Percentiles rank a stretch among this genome's conserved stretches.
Conservation (phyloP, 2,888 invertebrate genomes). For the Branchellion lobata region DNA sequence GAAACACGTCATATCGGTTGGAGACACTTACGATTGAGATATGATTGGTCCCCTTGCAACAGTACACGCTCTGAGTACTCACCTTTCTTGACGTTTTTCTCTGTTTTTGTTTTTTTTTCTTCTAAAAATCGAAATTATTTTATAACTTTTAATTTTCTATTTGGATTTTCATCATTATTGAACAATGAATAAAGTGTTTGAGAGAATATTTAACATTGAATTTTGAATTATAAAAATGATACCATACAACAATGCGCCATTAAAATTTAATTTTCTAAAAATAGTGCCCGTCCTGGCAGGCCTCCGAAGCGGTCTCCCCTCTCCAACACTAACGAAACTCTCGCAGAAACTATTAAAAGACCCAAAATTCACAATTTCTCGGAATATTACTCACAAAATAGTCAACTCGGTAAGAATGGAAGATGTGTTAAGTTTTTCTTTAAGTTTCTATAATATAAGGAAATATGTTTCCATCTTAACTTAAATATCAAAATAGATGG, state of each 20-base stretch:
- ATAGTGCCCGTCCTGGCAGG: slow-evolving; percentile 45
- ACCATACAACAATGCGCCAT: not conserved
- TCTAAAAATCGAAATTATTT: too few species aligned
- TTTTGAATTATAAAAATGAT: too few species aligned
- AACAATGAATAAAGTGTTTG: too few species aligned
- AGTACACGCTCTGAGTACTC: not conserved
- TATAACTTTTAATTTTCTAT: too few species aligned
- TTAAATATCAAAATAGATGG: too few species aligned
- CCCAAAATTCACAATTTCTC: slow-evolving; percentile 42
- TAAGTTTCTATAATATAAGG: too few species aligned
- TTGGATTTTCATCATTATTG: too few species aligned
- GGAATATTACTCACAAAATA: slow-evolving; percentile 44
- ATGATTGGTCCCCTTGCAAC: not conserved
- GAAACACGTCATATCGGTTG: slow-evolving; percentile 1
- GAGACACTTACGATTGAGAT: not conserved
- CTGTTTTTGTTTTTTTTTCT: too few species aligned
- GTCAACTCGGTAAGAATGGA: slow-evolving; percentile 39
- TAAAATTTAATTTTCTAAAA: not conserved
- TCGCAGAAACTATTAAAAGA: slow-evolving; percentile 45
- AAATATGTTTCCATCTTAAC: too few species aligned
- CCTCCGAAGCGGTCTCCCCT: slow-evolving; percentile 45
- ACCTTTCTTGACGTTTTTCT: too few species aligned
- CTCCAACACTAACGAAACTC: slow-evolving; percentile 20
- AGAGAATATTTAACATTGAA: too few species aligned
- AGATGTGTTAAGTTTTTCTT: too few species aligned